phyloP scores from a whole-genome alignment of 2,888 invertebrate genomes.

The Eumerus sabulonum region DNA sequence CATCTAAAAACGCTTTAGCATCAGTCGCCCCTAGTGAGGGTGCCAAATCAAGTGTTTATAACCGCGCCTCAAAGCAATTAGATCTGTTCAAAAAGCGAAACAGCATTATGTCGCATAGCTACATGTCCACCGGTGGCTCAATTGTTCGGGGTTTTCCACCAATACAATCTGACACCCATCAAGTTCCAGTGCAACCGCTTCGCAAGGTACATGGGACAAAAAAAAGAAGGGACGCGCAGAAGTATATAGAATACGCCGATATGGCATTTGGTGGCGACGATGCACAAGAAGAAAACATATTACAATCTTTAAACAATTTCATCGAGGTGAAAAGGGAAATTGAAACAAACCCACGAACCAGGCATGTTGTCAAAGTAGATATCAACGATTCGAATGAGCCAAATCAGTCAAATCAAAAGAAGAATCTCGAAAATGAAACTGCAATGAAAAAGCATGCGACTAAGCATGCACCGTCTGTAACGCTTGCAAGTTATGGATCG shows the following conservation, averaged over 20 bases:
- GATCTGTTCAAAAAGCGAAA: constrained; percentile 74
- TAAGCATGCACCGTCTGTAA: constrained; percentile 55
- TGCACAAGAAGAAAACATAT: constrained; percentile 75
- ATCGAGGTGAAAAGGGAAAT: constrained; percentile 77
- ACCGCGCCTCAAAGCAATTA: constrained; percentile 23
- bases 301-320: constrained; percentile 75
- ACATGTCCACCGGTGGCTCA: constrained; percentile 76
- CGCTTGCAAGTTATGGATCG: constrained; percentile 49
- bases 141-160: constrained; percentile 76
- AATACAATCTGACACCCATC: constrained; percentile 63
- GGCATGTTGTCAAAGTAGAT: constrained; percentile 7
- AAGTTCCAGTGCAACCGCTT: constrained; percentile 16
- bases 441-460: background rate
- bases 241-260: constrained; percentile 76
- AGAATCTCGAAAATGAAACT: constrained; percentile 6
- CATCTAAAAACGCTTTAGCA: constrained; percentile 16
- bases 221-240: constrained; percentile 69
- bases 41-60: constrained; percentile 22
- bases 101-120: constrained; percentile 75
- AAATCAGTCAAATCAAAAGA: background rate
- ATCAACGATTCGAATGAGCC: constrained; percentile 9
- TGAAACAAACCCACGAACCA: constrained; percentile 69
- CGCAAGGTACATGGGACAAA: constrained; percentile 49
- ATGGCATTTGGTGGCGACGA: constrained; percentile 75
- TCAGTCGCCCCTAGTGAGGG: constrained; percentile 40